Percentiles rank a stretch among this genome's conserved stretches.
Evolutionary conservation across 2,888 invertebrate genomes (phyloP).

Genomic region (Drosophila atripex): DNA sequence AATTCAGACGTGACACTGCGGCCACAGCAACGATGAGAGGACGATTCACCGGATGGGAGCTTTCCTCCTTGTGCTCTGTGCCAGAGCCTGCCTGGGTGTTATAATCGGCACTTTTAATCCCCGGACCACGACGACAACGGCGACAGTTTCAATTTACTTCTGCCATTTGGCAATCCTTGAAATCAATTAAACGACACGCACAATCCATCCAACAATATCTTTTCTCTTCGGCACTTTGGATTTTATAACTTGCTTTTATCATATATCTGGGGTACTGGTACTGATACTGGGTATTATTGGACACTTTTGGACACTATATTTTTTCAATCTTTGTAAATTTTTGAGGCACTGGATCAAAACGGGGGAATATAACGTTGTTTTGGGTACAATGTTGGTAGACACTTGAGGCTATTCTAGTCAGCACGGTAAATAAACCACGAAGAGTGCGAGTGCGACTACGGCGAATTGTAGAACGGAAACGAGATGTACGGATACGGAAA

Average conservation of each 20-base stretch:
- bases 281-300: not conserved
- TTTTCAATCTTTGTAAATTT: not conserved
- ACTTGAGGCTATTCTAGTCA: slow-evolving; percentile 14
- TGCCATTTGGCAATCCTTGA: slow-evolving; percentile 64
- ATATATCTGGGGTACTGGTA: not conserved
- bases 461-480: slow-evolving; percentile 48
- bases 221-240: slow-evolving; percentile 8
- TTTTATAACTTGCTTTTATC: slow-evolving; percentile 3
- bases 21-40: slow-evolving; percentile 59
- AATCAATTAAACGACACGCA: slow-evolving; percentile 78
- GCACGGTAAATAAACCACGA: slow-evolving; percentile 38
- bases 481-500: slow-evolving; percentile 45
- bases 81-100: slow-evolving; percentile 31
- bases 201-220: slow-evolving; percentile 42
- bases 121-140: slow-evolving; percentile 48
- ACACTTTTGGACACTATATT: not conserved
- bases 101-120: slow-evolving; percentile 70
- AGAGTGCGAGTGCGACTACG: slow-evolving; percentile 18
- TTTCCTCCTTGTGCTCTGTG: slow-evolving; percentile 29
- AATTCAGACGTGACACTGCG: slow-evolving; percentile 61
- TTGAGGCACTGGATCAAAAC: slow-evolving; percentile 40
- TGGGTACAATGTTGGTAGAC: slow-evolving; percentile 24
- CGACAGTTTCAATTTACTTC: slow-evolving; percentile 59
- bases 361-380: slow-evolving; percentile 4
- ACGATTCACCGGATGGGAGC: slow-evolving; percentile 36